These are phyloP conservation scores for Centropus unirufus DNA, from an alignment of 2,113 vertebrate species.

Conservation along the genomic window DNA sequence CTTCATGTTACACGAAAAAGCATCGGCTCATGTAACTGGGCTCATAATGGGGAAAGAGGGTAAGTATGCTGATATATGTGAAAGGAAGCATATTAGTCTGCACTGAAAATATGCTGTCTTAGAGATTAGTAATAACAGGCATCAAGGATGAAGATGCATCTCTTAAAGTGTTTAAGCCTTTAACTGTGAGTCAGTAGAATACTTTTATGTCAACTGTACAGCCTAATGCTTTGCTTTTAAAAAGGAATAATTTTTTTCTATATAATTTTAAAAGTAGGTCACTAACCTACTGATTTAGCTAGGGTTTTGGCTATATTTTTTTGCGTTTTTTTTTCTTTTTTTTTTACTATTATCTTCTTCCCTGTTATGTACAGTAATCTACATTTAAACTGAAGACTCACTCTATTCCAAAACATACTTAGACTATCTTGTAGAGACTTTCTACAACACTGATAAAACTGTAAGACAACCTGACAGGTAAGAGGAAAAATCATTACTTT, in stretches of 20 bases:
- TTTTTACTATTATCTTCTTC: slow-evolving; percentile 23
- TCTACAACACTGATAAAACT: slow-evolving; percentile 21
- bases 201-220: slow-evolving; percentile 16
- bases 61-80: slow-evolving; percentile 14
- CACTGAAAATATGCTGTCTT: slow-evolving; percentile 44
- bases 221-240: slow-evolving; percentile 18
- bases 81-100: slow-evolving; percentile 12
- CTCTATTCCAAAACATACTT: slow-evolving; percentile 9
- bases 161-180: slow-evolving; percentile 49
- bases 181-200: slow-evolving; percentile 33
- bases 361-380: slow-evolving; percentile 66
- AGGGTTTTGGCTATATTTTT: not conserved
- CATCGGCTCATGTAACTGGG: slow-evolving; percentile 14
- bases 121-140: slow-evolving; percentile 41
- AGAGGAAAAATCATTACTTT: slow-evolving; percentile 28
- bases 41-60: not conserved
- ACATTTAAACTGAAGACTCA: slow-evolving; percentile 48
- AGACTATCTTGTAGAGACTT: slow-evolving; percentile 25
- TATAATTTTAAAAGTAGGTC: not conserved
- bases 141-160: slow-evolving; percentile 37
- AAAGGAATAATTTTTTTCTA: not conserved
- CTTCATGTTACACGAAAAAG: slow-evolving; percentile 37
- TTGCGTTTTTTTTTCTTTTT: not conserved
- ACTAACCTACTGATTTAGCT: not conserved
- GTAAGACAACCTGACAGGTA: slow-evolving; percentile 28